phyloP scores from a whole-genome alignment of 2,888 invertebrate genomes.

The Flexamia atlantica region DNA sequence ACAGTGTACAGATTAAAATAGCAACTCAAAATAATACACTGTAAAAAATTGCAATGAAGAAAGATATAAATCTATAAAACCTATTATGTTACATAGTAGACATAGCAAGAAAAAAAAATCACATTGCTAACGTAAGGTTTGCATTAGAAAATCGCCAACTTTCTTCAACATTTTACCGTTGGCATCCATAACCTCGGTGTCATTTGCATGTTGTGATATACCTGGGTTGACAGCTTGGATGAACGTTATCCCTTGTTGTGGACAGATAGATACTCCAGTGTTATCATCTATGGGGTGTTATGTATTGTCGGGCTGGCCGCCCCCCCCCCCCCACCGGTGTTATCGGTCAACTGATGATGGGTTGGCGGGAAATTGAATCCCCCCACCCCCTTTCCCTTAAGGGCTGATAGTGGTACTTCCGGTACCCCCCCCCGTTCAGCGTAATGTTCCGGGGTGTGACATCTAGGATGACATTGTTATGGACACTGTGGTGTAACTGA shows the following conservation, averaged over 20 bases:
- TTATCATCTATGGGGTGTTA: conserved; percentile 11
- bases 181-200: too few species aligned
- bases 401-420: conserved; percentile 24
- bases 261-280: background rate
- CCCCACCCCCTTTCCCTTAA: conserved; percentile 1
- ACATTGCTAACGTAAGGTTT: too few species aligned
- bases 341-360: conserved; percentile 30
- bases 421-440: conserved; percentile 2
- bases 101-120: too few species aligned
- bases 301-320: background rate
- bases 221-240: background rate
- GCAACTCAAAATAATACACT: too few species aligned
- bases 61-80: too few species aligned
- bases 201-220: too few species aligned
- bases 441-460: conserved; percentile 11
- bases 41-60: too few species aligned
- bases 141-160: too few species aligned
- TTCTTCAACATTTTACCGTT: too few species aligned
- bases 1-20: too few species aligned
- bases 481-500: too few species aligned
- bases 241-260: background rate
- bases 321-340: background rate
- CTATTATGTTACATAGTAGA: too few species aligned
- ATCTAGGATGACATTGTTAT: background rate
- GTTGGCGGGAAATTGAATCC: conserved; percentile 34